Evolutionary conservation across 2,113 vertebrate genomes (phyloP).

Genomic region (Bettongia penicillata): DNA sequence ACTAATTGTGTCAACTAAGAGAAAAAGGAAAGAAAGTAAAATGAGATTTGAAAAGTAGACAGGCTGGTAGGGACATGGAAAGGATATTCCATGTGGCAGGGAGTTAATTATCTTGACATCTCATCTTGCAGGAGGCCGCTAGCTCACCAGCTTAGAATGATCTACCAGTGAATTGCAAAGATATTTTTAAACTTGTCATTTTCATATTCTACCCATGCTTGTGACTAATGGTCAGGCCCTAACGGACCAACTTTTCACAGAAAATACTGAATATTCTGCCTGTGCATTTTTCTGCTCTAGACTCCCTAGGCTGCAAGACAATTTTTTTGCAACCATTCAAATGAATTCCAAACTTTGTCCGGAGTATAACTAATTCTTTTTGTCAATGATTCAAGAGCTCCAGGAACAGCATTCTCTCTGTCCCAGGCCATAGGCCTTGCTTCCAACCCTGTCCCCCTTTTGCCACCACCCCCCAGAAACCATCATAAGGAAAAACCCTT

Average conservation of each 20-base stretch:
- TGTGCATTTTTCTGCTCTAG: slow-evolving; percentile 37
- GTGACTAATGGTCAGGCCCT: slow-evolving; percentile 50
- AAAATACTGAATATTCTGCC: slow-evolving; percentile 52
- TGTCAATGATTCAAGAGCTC: not conserved
- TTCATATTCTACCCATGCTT: slow-evolving; percentile 55
- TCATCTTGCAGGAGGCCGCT: slow-evolving; percentile 66
- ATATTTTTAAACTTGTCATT: slow-evolving; percentile 71
- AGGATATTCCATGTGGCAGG: slow-evolving; percentile 45
- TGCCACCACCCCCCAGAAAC: too few relatives aligned
- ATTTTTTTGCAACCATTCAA: slow-evolving; percentile 29
- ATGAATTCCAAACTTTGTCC: slow-evolving; percentile 12
- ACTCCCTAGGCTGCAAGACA: slow-evolving; percentile 44
- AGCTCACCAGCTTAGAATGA: slow-evolving; percentile 63
- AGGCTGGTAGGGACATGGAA: not conserved
- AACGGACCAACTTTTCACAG: slow-evolving; percentile 45
- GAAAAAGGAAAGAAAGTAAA: slow-evolving; percentile 39
- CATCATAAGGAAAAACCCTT: not conserved
- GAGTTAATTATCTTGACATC: slow-evolving; percentile 75
- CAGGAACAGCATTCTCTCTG: not conserved
- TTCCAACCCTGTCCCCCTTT: not conserved
- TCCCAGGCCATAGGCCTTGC: not conserved
- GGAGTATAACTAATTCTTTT: not conserved
- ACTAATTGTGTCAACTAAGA: slow-evolving; percentile 63
- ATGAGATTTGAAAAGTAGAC: slow-evolving; percentile 39
- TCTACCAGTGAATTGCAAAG: slow-evolving; percentile 40